phyloP scores from a whole-genome alignment of 2,888 invertebrate species.

The Onchidella celtica region DNA sequence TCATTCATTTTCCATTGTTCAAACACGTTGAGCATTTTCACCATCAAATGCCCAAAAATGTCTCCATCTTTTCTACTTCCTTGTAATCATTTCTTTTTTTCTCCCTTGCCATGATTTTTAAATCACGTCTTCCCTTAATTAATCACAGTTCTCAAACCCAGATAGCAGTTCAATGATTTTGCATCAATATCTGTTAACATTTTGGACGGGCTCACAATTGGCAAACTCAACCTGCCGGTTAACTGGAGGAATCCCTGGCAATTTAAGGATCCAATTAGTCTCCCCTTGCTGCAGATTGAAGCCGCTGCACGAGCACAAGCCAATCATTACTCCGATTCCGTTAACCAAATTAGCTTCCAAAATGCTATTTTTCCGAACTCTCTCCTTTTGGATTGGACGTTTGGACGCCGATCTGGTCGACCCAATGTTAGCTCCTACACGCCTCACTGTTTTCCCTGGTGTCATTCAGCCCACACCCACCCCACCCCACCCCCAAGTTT shows the following conservation, averaged over 20 bases:
- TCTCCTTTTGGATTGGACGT: too few species aligned
- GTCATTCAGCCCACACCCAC: too few species aligned
- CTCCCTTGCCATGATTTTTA: too few species aligned
- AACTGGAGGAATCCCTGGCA: not conserved
- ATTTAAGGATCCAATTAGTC: conserved; percentile 3
- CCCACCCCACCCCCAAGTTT: too few species aligned
- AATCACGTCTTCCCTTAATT: not conserved
- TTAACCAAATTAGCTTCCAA: not conserved
- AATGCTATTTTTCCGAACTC: not conserved
- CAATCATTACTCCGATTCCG: not conserved
- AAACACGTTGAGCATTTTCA: too few species aligned
- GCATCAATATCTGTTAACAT: conserved; percentile 7
- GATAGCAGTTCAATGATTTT: not conserved
- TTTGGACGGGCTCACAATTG: not conserved
- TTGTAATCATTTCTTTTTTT: too few species aligned
- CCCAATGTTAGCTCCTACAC: too few species aligned
- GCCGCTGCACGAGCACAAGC: not conserved
- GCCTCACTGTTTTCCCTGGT: too few species aligned
- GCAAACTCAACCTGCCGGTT: not conserved
- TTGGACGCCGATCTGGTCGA: too few species aligned
- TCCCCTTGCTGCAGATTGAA: not conserved
- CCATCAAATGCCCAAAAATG: too few species aligned
- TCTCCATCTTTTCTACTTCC: too few species aligned
- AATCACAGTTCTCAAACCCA: not conserved
- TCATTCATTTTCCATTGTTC: too few species aligned